A percentile compares a stretch with the other conserved stretches of the same genome.
Evolutionary conservation across 2,797 vertebrate genomes (phyloP).

Genomic region (Centroberyx gerrardi): DNA sequence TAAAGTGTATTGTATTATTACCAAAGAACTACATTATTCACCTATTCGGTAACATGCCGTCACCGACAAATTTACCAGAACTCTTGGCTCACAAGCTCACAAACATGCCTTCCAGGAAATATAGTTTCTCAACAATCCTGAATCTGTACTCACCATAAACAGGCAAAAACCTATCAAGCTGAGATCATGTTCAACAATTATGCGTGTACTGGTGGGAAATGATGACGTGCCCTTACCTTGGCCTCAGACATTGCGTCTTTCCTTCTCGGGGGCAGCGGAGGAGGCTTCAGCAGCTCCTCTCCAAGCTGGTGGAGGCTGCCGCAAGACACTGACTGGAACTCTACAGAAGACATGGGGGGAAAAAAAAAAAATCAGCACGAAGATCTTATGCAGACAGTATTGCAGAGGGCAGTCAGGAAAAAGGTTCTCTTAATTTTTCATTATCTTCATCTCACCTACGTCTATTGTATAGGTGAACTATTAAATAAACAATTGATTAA

Average conservation of each 20-base stretch:
- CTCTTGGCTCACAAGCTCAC: neutral
- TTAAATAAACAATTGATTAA: too few relatives aligned
- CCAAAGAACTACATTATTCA: neutral
- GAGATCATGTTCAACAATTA: neutral
- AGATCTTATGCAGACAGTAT: too few relatives aligned
- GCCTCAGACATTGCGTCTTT: conserved; percentile 89
- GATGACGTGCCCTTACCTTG: conserved; percentile 84
- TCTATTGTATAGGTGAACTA: too few relatives aligned
- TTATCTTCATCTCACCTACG: too few relatives aligned
- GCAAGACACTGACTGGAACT: conserved; percentile 92
- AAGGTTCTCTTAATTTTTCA: too few relatives aligned
- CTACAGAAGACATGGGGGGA: conserved; percentile 71
- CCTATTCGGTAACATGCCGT: neutral
- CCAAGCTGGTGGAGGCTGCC: conserved; percentile 92
- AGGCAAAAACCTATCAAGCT: neutral
- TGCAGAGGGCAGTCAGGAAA: too few relatives aligned
- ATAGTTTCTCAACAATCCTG: neutral
- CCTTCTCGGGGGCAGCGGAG: conserved; percentile 94
- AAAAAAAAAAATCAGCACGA: neutral
- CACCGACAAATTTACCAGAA: neutral
- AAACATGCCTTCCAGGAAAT: neutral
- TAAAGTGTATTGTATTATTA: too few relatives aligned
- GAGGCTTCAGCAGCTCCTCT: conserved; percentile 92
- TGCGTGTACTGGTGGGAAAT: neutral
- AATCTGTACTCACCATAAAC: neutral